Evolutionary conservation across 2,113 vertebrate species (phyloP), one percentile per base, ranked within the genome.

Genomic region (Equus quagga): DNA sequence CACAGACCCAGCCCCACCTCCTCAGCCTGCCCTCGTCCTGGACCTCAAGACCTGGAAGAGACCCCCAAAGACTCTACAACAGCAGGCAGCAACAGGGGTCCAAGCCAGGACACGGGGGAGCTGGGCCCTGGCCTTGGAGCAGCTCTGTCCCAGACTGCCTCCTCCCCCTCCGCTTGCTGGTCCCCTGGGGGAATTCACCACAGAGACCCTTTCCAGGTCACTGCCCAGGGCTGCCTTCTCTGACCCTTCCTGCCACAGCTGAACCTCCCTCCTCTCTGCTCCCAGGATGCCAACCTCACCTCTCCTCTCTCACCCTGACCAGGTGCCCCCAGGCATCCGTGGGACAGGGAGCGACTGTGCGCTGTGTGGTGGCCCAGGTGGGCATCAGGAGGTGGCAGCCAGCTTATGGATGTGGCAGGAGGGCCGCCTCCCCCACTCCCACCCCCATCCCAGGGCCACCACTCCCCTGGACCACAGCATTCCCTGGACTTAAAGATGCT

Each of bases 291-390:
- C 1, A 15, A 3, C 33, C 41, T 5, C 70, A 8, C 46, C 14
- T n/a, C 44, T 62, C 31, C 31, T 49, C 60, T 28, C 21, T 67
- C 17, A 67, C 23, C 31, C 72, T 1, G 9, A 0, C 41, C 64
- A 4, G 41, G 60, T 60, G 51, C 51, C 58, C 31, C 0, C 0
- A 15, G 75, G 10, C 7, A 2, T 60, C 33, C 24, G 2, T 1
- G 51, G 88, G 8, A 5, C 28, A 7, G 12, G 60, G 79, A 28
- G n/a, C 12, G 82, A 36, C 46, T 8, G 5, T 0, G 10, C 21
- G 26, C 19, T 14, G 33, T 12, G 21, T 2, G 5, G 19, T 2
- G 8, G 64, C 26, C 89, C 64, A 51, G 72, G 72, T 7, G 26
- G 62, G 82, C 4, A 19, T 33, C 19, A 2, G 13, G 33, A 23